phyloP scores from a whole-genome alignment of 2,888 invertebrate genomes.

The Erebia palarica region DNA sequence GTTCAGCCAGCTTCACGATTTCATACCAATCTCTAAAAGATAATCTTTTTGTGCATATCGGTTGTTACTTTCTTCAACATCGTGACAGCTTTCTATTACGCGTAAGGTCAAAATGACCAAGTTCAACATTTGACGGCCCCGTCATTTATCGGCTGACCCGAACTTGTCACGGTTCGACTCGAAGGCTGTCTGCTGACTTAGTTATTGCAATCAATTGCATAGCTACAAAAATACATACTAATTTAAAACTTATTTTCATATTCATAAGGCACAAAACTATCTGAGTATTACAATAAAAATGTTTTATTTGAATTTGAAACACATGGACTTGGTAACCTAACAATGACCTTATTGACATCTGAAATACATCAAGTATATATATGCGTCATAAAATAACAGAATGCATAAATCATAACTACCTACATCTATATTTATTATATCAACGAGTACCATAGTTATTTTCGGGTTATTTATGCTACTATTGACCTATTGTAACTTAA shows the following conservation, averaged over 20 bases:
- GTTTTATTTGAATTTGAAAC: slow-evolving; percentile 30
- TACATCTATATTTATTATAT: slow-evolving; percentile 6
- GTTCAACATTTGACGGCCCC: slow-evolving; percentile 30
- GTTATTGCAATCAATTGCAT: slow-evolving; percentile 35
- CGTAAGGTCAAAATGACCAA: slow-evolving; percentile 27
- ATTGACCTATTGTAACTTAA: neutral
- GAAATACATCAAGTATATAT: neutral
- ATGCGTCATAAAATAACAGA: neutral
- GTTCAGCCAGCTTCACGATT: no score
- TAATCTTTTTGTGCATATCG: neutral
- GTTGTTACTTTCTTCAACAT: slow-evolving; percentile 22
- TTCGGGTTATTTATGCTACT: slow-evolving; percentile 7
- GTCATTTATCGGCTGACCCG: slow-evolving; percentile 38
- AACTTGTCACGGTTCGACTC: slow-evolving; percentile 40
- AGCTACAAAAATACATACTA: slow-evolving; percentile 14
- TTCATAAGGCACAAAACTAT: slow-evolving; percentile 21
- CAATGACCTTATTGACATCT: slow-evolving; percentile 20
- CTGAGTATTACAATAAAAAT: slow-evolving; percentile 1
- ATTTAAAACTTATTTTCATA: slow-evolving; percentile 17
- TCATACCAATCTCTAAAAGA: neutral
- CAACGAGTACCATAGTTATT: neutral
- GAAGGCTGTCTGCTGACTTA: slow-evolving; percentile 42
- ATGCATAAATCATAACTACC: slow-evolving; percentile 8
- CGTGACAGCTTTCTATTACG: slow-evolving; percentile 29
- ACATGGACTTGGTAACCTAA: slow-evolving; percentile 13